phyloP scores from a whole-genome alignment of 2,888 invertebrate genomes.

The Hermaeophaga mercurialis region DNA sequence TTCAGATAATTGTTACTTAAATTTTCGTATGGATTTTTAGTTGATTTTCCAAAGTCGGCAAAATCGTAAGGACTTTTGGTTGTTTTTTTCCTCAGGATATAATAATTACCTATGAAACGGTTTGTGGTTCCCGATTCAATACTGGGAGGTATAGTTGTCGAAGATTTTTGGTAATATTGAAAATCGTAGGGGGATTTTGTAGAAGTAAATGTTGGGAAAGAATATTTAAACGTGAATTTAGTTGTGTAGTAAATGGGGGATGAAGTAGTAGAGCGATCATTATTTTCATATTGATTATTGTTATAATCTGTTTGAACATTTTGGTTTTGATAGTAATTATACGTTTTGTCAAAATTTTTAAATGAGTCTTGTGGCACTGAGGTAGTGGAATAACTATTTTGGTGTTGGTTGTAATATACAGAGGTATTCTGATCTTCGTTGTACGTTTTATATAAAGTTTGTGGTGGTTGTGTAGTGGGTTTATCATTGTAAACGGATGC shows the following conservation, averaged over 20 bases:
- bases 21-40: conserved; percentile 60
- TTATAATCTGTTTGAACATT: background rate
- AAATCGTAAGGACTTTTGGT: conserved; percentile 64
- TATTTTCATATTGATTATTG: conserved; percentile 18
- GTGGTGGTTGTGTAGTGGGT: conserved; percentile 34
- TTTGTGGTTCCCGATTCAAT: conserved; percentile 48
- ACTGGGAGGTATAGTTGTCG: conserved; percentile 40
- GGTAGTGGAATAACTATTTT: conserved; percentile 7
- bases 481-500: conserved; percentile 43
- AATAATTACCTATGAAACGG: conserved; percentile 56
- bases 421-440: conserved; percentile 21
- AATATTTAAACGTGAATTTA: conserved; percentile 2
- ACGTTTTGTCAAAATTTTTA: background rate
- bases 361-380: background rate
- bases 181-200: conserved; percentile 53
- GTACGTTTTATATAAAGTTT: conserved; percentile 28
- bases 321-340: background rate
- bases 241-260: background rate
- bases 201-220: conserved; percentile 3
- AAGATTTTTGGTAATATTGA: conserved; percentile 45
- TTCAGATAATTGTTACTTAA: conserved; percentile 56
- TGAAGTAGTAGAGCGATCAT: background rate
- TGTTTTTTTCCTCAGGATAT: conserved; percentile 58
- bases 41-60: conserved; percentile 60
- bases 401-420: conserved; percentile 19